Base-by-base conservation (phyloP, 2,113 vertebrate genomes). In the Trichechus manatus region DNA sequence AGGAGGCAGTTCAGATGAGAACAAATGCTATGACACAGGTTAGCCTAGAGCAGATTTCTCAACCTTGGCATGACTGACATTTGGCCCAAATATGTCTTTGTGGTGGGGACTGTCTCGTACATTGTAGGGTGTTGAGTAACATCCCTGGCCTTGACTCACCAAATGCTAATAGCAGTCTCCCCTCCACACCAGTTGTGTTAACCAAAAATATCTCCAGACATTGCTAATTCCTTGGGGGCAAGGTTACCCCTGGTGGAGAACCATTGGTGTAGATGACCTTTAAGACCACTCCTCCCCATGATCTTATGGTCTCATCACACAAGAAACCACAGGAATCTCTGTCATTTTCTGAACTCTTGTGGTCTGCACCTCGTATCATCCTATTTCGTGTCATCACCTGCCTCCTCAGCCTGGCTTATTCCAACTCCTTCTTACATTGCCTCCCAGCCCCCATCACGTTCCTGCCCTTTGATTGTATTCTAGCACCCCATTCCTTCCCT, bases 1-100 rank as follows among this genome's bases (percentile, higher is more conserved):
- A 47, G 10, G 47, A 7, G 10, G 47, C 10, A 47, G 47, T 47
- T 47, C 47, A 47, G 47, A 47, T 7, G 47, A 47, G 10, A 47
- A 10, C 47, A 47, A 47, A 47, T 47, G 47, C 47, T 47, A 47
- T 47, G 47, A 47, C 47, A 68, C 31, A 63, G 23, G 17, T 31
- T 14, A 80, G 22, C 53, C 5, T 20, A 56, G 44, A 42, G 36
- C 27, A 3, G 0, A 15, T 68, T 47, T 89, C 75, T 70, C 29
- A n/a, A 9, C 42, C 36, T 59, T 9, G 59, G 53, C 7, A 10
- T 0, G 0, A 13, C 0, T 4, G 70, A 42, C 42, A 1, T 29
- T 78, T 31, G 64, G 64, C 29, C 64, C 64, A 31, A 29, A 33
- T 14, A 13, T 15, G 53, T 15, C 82, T 39, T 20, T 56, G 70